These are phyloP conservation scores for Pecten maximus DNA, from an alignment of 2,888 invertebrate species.

Conservation along the genomic window DNA sequence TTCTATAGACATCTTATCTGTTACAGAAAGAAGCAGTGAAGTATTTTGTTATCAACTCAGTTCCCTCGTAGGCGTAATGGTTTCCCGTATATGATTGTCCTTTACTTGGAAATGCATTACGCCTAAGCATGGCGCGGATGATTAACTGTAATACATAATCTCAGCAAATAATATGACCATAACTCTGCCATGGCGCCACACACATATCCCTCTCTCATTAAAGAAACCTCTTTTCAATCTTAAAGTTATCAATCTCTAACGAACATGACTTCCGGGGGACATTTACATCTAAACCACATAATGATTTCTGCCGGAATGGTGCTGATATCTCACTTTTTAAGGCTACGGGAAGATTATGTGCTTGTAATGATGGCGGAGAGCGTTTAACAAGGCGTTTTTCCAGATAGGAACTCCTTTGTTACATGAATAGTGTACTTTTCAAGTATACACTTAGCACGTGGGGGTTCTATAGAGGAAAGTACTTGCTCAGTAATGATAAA, in stretches of 20 bases:
- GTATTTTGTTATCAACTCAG: neutral
- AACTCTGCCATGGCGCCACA: neutral
- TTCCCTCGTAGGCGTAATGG: neutral
- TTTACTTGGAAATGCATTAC: neutral
- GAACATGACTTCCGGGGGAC: conserved; percentile 11
- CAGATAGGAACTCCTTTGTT: neutral
- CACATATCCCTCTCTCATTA: neutral
- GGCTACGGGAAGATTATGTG: neutral
- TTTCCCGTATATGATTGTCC: neutral
- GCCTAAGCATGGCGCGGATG: neutral
- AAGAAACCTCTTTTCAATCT: conserved; percentile 29
- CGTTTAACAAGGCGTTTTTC: neutral
- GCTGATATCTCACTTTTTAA: neutral
- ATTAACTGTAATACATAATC: neutral
- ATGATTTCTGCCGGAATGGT: neutral
- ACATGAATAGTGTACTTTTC: neutral
- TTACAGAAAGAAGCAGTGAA: neutral
- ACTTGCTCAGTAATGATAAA: neutral
- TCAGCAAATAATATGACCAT: neutral
- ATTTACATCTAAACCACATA: neutral
- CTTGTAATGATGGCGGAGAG: neutral
- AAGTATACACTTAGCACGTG: neutral
- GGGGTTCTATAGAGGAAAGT: neutral
- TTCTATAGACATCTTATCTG: neutral
- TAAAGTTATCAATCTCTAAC: neutral